Percentiles rank a stretch among this genome's conserved stretches.
Conservation (phyloP, 1,140 invertebrate species). For the Pemphigus obesinymphae region DNA sequence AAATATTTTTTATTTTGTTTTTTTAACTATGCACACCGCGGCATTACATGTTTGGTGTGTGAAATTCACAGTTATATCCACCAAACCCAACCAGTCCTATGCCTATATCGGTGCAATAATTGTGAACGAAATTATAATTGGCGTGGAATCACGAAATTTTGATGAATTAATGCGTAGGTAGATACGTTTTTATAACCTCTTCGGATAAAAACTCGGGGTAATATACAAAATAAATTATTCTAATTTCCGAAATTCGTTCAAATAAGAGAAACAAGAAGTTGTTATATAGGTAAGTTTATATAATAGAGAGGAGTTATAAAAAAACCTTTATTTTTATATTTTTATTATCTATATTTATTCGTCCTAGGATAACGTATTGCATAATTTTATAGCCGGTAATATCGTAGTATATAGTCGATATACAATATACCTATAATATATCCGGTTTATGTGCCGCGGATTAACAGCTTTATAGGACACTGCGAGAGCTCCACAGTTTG, state of each 20-base stretch:
- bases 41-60: background rate
- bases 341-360: background rate
- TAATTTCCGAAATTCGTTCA: background rate
- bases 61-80: background rate
- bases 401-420: background rate
- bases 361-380: background rate
- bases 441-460: background rate
- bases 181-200: background rate
- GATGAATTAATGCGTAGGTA: background rate
- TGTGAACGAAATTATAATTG: background rate
- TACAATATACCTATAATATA: background rate
- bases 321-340: no score
- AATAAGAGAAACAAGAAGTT: background rate
- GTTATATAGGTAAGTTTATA: no score
- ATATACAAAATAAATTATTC: background rate
- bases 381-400: background rate
- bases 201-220: background rate
- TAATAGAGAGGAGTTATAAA: no score
- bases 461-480: background rate
- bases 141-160: background rate
- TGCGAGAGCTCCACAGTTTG: background rate
- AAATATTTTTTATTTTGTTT: background rate
- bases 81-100: background rate
- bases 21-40: no score
- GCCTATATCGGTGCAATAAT: background rate